Evolutionary conservation across 2,797 vertebrate genomes (phyloP).

Genomic region (Esox masquinongy): DNA sequence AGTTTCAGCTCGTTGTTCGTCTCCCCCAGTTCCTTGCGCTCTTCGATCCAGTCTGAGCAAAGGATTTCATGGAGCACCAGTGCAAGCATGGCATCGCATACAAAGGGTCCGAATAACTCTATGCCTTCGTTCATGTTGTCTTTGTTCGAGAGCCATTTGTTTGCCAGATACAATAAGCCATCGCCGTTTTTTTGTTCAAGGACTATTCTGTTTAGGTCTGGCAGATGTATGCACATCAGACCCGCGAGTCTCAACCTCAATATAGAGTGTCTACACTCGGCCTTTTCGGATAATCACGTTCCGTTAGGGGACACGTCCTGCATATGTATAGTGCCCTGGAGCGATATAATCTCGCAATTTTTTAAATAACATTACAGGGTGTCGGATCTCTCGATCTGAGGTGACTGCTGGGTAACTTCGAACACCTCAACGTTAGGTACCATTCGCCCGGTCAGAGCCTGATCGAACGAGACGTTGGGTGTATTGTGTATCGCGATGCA

Average conservation of each 20-base stretch:
- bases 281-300: not conserved
- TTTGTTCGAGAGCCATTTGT: not conserved
- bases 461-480: not conserved
- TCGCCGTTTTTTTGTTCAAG: constrained; percentile 36
- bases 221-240: not conserved
- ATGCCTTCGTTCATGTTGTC: not conserved
- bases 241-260: not conserved
- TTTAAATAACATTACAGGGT: not conserved
- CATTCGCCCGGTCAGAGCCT: not conserved
- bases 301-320: constrained; percentile 2
- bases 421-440: not conserved
- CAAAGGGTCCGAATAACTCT: constrained; percentile 16
- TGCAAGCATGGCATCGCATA: constrained; percentile 17
- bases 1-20: constrained; percentile 13
- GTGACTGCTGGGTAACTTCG: not conserved
- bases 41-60: constrained; percentile 14
- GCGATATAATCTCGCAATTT: not conserved
- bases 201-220: constrained; percentile 21
- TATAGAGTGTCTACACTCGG: accelerated
- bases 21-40: constrained; percentile 3
- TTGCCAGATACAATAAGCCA: not conserved
- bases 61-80: constrained; percentile 20
- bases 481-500: not conserved
- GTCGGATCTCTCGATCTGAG: not conserved
- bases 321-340: not conserved